These are phyloP conservation scores for Diachasma alloeum DNA, from an alignment of 1,140 invertebrate species.

Conservation along the genomic window DNA sequence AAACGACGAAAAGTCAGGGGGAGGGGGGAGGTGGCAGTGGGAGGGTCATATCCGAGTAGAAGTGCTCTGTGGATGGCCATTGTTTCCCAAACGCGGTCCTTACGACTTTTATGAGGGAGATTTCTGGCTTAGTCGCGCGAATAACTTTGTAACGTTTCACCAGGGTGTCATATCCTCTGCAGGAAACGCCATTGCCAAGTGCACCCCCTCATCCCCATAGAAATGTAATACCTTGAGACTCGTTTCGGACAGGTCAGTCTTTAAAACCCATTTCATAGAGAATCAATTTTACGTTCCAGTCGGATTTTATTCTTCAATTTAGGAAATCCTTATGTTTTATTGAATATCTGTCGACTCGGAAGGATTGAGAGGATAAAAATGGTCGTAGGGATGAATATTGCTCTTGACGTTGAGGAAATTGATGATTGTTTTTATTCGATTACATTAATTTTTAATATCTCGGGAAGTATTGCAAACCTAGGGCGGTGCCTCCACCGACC, in stretches of 20 bases:
- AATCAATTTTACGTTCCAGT: background rate
- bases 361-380: too few relatives aligned
- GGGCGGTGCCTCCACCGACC: too few relatives aligned
- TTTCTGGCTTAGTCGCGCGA: slow-evolving; percentile 51
- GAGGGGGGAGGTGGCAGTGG: background rate
- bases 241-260: background rate
- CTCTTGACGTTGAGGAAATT: background rate
- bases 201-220: background rate
- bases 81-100: slow-evolving; percentile 56
- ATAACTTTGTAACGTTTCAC: slow-evolving; percentile 43
- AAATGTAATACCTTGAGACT: background rate
- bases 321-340: background rate
- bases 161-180: background rate
- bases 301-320: background rate
- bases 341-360: background rate
- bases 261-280: background rate
- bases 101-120: slow-evolving; percentile 57
- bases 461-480: too few relatives aligned
- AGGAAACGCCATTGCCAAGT: background rate
- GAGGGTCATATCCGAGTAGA: background rate
- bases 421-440: background rate
- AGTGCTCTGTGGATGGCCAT: slow-evolving; percentile 34
- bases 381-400: too few relatives aligned
- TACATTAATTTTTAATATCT: too few relatives aligned
- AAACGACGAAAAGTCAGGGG: background rate